Percentiles rank a stretch among this genome's conserved stretches.
phyloP scores from a whole-genome alignment of 2,113 vertebrate species.

The Lanius collurio region DNA sequence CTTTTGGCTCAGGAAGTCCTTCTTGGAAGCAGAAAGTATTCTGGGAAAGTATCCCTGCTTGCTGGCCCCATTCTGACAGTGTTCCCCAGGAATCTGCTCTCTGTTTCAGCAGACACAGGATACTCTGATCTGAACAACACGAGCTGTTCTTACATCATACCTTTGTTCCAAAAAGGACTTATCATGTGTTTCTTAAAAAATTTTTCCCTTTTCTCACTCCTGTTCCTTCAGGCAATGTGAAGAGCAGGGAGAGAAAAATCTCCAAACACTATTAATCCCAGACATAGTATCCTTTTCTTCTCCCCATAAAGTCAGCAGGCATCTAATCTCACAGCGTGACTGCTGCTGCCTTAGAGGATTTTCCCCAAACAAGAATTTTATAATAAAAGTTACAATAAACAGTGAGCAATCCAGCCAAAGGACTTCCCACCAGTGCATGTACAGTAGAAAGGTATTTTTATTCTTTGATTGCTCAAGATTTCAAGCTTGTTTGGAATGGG shows the following conservation, averaged over 20 bases:
- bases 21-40: background rate
- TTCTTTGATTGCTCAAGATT: conserved; percentile 15
- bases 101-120: background rate
- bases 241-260: background rate
- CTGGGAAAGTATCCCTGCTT: background rate
- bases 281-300: background rate
- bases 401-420: conserved; percentile 16
- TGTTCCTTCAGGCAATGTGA: background rate
- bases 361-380: conserved; percentile 41
- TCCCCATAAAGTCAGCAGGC: conserved; percentile 20
- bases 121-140: background rate
- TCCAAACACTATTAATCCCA: background rate
- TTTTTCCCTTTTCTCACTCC: background rate
- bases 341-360: conserved; percentile 30
- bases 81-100: background rate
- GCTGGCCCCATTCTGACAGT: background rate
- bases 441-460: conserved; percentile 4
- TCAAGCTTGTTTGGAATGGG: background rate
- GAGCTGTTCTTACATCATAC: background rate
- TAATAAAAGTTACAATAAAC: conserved; percentile 10
- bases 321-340: conserved; percentile 4
- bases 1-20: conserved; percentile 35
- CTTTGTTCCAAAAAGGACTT: background rate
- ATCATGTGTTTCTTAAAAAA: background rate
- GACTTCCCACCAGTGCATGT: background rate